Percentiles rank a stretch among this genome's conserved stretches.
Conservation (phyloP, 2,113 vertebrate genomes). For the Ranitomeya variabilis region DNA sequence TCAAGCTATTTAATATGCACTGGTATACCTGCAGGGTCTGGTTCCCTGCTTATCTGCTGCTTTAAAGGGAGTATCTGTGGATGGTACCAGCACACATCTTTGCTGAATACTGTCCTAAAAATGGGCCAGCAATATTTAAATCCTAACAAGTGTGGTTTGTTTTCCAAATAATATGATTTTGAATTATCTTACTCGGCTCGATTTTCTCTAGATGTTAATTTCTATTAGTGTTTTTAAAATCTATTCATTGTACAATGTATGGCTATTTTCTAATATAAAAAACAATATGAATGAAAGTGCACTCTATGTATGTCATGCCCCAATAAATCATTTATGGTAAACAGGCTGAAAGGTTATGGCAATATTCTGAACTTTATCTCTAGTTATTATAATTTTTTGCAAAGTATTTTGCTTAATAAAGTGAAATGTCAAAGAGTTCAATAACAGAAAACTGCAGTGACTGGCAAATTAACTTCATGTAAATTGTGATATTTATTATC, state of each 20-base stretch:
- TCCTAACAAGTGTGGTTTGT: too few relatives aligned
- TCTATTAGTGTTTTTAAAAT: not conserved
- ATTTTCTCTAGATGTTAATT: too few relatives aligned
- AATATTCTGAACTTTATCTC: constrained; percentile 48
- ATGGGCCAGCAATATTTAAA: too few relatives aligned
- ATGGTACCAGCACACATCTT: too few relatives aligned
- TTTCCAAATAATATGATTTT: too few relatives aligned
- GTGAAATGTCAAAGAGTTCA: constrained; percentile 56
- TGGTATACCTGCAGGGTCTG: too few relatives aligned
- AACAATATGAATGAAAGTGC: not conserved
- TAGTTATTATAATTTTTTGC: constrained; percentile 48
- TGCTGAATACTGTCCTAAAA: too few relatives aligned
- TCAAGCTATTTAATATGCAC: too few relatives aligned
- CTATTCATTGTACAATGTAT: not conserved
- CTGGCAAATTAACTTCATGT: constrained; percentile 55
- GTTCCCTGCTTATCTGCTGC: too few relatives aligned
- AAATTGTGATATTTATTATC: constrained; percentile 57
- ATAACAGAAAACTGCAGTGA: constrained; percentile 42
- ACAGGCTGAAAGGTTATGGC: constrained; percentile 42
- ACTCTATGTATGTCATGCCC: constrained; percentile 21
- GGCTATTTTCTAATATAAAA: not conserved
- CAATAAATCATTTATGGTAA: constrained; percentile 53
- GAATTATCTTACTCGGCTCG: too few relatives aligned
- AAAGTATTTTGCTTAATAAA: constrained; percentile 56
- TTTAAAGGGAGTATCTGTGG: too few relatives aligned